Evolutionary conservation across 2,113 vertebrate species (phyloP).

Genomic region (Lepus timidus): DNA sequence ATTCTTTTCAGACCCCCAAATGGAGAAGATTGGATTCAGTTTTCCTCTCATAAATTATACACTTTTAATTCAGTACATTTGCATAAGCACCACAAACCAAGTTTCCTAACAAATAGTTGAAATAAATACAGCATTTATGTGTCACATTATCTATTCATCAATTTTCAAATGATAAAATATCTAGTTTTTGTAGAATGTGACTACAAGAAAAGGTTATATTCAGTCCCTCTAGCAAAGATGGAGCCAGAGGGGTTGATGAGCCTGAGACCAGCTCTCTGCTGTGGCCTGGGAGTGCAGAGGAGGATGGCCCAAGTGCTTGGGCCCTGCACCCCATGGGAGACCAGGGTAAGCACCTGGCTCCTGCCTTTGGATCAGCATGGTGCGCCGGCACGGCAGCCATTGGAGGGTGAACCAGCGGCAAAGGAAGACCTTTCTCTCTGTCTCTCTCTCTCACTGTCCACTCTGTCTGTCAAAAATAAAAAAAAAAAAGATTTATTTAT

Average conservation of each 20-base stretch:
- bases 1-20: slow-evolving; percentile 64
- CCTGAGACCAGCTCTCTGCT: too few species aligned
- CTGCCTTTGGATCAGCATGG: too few species aligned
- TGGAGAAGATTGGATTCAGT: slow-evolving; percentile 67
- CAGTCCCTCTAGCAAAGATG: neutral
- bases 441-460: too few species aligned
- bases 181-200: slow-evolving; percentile 47
- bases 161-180: slow-evolving; percentile 70
- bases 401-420: too few species aligned
- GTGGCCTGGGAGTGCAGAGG: too few species aligned
- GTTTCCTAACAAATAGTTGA: slow-evolving; percentile 65
- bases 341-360: too few species aligned
- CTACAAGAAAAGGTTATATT: slow-evolving; percentile 46
- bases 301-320: too few species aligned
- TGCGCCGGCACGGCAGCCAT: too few species aligned
- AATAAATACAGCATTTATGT: slow-evolving; percentile 65
- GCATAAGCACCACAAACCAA: slow-evolving; percentile 60
- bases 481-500: too few species aligned
- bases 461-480: too few species aligned
- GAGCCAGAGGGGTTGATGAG: neutral
- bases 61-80: slow-evolving; percentile 75
- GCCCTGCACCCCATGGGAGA: too few species aligned
- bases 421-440: too few species aligned
- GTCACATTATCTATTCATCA: slow-evolving; percentile 67
- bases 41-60: slow-evolving; percentile 75